Evolutionary conservation across 2,888 invertebrate genomes (phyloP), one percentile per base, ranked within the genome.

Genomic region (Thymelicus acteon): DNA sequence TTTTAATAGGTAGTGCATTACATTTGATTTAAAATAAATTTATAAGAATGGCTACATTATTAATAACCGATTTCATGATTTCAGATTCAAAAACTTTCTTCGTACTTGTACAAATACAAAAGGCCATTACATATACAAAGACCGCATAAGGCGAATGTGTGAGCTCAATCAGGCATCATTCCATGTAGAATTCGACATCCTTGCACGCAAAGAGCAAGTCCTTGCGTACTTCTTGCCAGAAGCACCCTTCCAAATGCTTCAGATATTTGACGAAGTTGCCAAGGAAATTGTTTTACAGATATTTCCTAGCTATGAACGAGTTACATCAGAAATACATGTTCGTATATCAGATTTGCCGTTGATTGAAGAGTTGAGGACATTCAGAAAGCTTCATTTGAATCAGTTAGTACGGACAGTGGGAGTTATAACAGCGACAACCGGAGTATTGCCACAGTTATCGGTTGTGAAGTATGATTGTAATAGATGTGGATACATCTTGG

Each of bases 391-490:
- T 7, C 97, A 97, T 87, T 94, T 99, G 69, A 99, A 99, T 90
- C 99, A 99, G 90, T 90, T 99, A 73, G 98, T 99, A 54, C 95
- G 99, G 13, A 93, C 93, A 2, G 89, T 92, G 2, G 99, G 99
- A 10, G 99, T 99, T 2, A 98, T 99, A 1, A 98, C 99, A 0
- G 97, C 98, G 0, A 97, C 99, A 0, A 99, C 99, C 0, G 98
- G 98, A 0, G 98, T 99, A 8, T 87, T 99, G 72, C 99, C 99
- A 0, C 99, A 99, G 88, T 90, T 99, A 44, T 98, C 98, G 0
- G 95, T 99, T 54, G 97, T 99, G 64, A 99, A 99, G 86, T 99
- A 98, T 85, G 99, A 99, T 89, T 99, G 99, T 94, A 97, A 97
- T 77, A 97, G 98, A 80, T 99, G 99, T 87, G 98, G 98, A 7